Conservation (phyloP, 1,140 invertebrate genomes). For the Trypoxylus dichotomus region DNA sequence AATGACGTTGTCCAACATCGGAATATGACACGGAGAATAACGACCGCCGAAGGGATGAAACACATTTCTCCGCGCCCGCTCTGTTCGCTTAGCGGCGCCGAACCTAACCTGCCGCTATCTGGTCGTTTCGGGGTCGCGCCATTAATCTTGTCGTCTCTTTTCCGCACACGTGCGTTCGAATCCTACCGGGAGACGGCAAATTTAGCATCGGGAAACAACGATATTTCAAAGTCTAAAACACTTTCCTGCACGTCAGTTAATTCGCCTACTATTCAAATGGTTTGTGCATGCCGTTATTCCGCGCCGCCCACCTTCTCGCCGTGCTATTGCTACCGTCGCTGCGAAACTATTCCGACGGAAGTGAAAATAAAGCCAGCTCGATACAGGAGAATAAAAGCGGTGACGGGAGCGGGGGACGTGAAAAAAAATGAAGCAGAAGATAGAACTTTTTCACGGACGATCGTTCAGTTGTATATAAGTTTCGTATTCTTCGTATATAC, state of each 20-base stretch:
- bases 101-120: conserved; percentile 25
- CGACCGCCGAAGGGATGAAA: conserved; percentile 24
- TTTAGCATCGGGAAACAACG: conserved; percentile 43
- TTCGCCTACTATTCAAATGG: conserved; percentile 33
- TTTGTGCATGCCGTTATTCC: background rate
- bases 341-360: too few species aligned
- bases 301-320: too few species aligned
- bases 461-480: too few species aligned
- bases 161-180: conserved; percentile 35
- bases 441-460: too few species aligned
- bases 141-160: conserved; percentile 43
- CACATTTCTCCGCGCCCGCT: conserved; percentile 4
- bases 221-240: conserved; percentile 48
- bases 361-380: too few species aligned
- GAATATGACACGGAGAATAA: conserved; percentile 39
- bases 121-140: conserved; percentile 32
- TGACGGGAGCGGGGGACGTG: too few species aligned
- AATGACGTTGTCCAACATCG: conserved; percentile 36
- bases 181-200: conserved; percentile 43
- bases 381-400: too few species aligned
- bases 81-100: background rate
- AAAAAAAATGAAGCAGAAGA: too few species aligned
- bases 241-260: conserved; percentile 38
- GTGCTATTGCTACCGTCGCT: too few species aligned
- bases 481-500: too few species aligned